These are phyloP conservation scores for Ceuthmochares aereus DNA, from an alignment of 2,113 vertebrate species.

Conservation along the genomic window DNA sequence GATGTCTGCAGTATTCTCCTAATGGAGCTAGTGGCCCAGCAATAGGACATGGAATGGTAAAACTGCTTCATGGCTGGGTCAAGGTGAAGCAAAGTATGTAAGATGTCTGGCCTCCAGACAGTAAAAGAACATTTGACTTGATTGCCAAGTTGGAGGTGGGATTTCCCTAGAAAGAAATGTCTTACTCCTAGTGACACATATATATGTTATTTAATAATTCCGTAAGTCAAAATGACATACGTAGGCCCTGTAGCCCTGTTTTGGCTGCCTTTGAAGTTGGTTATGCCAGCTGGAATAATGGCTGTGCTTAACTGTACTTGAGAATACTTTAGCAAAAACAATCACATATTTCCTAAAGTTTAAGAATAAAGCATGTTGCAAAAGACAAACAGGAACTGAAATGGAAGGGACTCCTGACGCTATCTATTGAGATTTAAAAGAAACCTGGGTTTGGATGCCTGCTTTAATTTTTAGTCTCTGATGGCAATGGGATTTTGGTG, in stretches of 20 bases:
- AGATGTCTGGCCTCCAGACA: not conserved
- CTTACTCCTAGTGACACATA: not conserved
- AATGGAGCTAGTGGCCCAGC: not conserved
- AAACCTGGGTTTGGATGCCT: not conserved
- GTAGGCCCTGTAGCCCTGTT: not conserved
- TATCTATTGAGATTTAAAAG: not conserved
- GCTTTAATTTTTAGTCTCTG: not conserved
- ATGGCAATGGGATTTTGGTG: not conserved
- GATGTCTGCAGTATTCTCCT: not conserved
- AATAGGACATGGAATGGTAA: fast-evolving
- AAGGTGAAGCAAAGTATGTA: not conserved
- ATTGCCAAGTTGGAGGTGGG: not conserved
- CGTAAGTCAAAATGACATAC: not conserved
- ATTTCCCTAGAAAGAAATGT: not conserved
- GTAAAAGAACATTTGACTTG: not conserved
- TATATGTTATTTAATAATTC: not conserved
- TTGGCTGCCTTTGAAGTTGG: not conserved
- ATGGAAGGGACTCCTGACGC: not conserved
- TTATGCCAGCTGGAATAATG: not conserved
- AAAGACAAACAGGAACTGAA: not conserved
- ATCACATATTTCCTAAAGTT: not conserved
- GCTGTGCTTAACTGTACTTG: not conserved
- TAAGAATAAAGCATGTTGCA: not conserved
- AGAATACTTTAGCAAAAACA: not conserved
- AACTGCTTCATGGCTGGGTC: not conserved